Base-by-base conservation (phyloP, 2,113 vertebrate species). In the Neolamprologus cancellatus region DNA sequence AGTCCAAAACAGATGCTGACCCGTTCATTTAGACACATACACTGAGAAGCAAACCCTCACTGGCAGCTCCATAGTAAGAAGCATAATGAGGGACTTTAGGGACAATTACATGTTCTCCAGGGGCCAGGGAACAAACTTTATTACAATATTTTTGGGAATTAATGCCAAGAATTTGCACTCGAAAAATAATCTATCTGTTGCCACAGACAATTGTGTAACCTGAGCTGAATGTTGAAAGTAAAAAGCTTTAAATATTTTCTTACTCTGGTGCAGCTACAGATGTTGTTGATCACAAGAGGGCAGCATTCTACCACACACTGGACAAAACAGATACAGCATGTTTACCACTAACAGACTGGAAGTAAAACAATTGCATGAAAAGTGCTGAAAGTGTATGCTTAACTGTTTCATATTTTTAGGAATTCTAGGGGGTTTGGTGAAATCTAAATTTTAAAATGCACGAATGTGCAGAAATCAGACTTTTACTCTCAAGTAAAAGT, bases 241-340 rank as follows among this genome's bases (percentile, higher is more conserved):
- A 15, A 1, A 41, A 4, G n/a, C 12, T 23, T 69, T 0, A 23
- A 71, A 44, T 44, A 6, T 44, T 44, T 10, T 71, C 61, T 14
- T 69, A 20, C 36, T 44, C 36, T 17, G 66, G 66, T 71, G 0
- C 66, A 71, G 66, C 23, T 74, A 44, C 23, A 74, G 66, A 46
- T 46, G 66, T 28, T 28, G 66, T 13, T 61, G 32, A 54, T 83
- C 93, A 91, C 88, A 28, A 88, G 92, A 88, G 91, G 4, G 91
- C 84, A 92, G 86, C 52, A 76, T 81, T 81, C 78, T 52, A 54
- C 81, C 13, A 92, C 34, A 80, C 81, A 90, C 30, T 57, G 54
- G 2, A 61, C 8, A 41, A 13, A 20, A 8, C 61, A 7, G 17
- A 5, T 50, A 12, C 15, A 30, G 15, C 41, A 18, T 12, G 41